A percentile compares a stretch with the other conserved stretches of the same genome.
phyloP scores from a whole-genome alignment of 2,113 vertebrate genomes.

The Typhlomys cinereus region DNA sequence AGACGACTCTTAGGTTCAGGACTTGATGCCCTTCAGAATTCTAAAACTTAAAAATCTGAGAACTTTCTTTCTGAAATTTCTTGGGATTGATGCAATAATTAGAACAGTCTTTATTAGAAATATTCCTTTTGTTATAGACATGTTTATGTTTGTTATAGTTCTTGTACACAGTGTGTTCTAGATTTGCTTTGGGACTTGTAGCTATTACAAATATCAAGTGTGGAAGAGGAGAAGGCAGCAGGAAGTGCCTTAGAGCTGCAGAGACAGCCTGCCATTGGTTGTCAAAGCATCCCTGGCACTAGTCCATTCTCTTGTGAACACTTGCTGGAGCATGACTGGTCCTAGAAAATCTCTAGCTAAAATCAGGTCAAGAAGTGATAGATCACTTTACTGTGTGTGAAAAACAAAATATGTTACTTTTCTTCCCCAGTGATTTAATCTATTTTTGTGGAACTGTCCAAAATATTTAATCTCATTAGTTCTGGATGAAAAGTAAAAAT shows the following conservation, averaged over 20 bases:
- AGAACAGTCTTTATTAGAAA: not conserved
- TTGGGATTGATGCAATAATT: not conserved
- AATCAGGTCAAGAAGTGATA: not conserved
- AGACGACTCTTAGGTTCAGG: constrained; percentile 11
- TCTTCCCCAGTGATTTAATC: not conserved
- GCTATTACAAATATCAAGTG: not conserved
- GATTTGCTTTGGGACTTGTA: not conserved
- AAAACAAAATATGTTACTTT: not conserved
- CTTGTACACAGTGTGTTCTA: not conserved
- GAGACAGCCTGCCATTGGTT: not conserved
- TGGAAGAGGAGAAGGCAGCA: not conserved
- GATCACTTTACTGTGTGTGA: not conserved
- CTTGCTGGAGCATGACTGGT: not conserved
- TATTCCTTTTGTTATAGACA: not conserved
- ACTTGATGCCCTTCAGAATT: not conserved
- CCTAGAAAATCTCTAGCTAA: not conserved
- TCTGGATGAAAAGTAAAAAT: not conserved
- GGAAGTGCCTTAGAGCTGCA: not conserved
- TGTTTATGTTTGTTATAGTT: constrained; percentile 1
- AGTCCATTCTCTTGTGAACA: not conserved
- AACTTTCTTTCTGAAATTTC: not conserved
- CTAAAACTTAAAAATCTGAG: not conserved
- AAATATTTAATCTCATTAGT: not conserved
- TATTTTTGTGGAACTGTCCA: not conserved
- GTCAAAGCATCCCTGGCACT: not conserved